A percentile compares a stretch with the other conserved stretches of the same genome.
Evolutionary conservation across 2,113 vertebrate species (phyloP).

Genomic region (Equus quagga): DNA sequence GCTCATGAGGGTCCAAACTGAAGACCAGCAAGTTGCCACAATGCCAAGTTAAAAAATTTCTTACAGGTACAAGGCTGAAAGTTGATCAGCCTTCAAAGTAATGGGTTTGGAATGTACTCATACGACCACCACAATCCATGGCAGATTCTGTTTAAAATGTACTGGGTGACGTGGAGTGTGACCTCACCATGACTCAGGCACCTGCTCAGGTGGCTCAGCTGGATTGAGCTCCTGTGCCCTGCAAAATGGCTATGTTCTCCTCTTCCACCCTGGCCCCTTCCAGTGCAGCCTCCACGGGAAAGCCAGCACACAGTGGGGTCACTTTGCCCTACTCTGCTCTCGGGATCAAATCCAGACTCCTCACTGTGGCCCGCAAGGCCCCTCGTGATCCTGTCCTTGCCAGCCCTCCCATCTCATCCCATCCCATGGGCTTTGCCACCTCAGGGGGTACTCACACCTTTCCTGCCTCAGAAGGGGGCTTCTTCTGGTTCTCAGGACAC

Average conservation of each 20-base stretch:
- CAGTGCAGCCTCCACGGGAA: background rate
- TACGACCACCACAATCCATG: accelerated
- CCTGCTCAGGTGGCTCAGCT: background rate
- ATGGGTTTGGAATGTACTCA: background rate
- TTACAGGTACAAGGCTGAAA: background rate
- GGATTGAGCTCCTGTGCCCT: accelerated
- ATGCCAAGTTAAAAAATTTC: background rate
- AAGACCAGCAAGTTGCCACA: background rate
- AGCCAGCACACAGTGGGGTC: background rate
- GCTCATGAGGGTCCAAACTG: background rate
- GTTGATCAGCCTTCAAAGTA: background rate
- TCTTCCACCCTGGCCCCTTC: background rate
- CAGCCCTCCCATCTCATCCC: background rate
- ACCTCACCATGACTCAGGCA: accelerated
- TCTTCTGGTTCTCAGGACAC: background rate
- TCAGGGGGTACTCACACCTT: background rate
- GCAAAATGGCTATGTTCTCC: background rate
- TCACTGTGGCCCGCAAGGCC: background rate
- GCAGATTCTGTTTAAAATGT: background rate
- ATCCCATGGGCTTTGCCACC: background rate
- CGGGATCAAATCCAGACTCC: background rate
- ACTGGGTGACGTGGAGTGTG: background rate
- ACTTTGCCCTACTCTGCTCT: background rate
- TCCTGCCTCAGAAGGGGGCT: background rate
- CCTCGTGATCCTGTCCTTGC: background rate